Evolutionary conservation across 1,140 invertebrate genomes (phyloP), one percentile per base, ranked within the genome.

Genomic region (Heliothis virescens): DNA sequence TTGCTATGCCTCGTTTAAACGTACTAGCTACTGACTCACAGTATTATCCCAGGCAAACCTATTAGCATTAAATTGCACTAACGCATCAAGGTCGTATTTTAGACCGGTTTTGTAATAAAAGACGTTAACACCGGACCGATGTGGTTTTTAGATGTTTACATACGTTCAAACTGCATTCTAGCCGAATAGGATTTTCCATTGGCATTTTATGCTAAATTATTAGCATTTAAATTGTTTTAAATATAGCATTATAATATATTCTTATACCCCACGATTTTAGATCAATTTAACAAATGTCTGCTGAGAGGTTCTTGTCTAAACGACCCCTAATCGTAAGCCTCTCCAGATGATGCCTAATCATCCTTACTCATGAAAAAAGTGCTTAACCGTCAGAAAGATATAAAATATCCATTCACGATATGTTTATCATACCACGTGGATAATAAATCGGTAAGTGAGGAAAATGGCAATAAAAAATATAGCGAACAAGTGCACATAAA

Each of bases 51-150:
- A 48, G 12, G 41, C 34, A 41, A 16, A 41, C 16, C n/a, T 11
- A 67, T 67, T 67, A 67, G 63, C 63, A 67, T 67, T 67, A 67
- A 67, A 67, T 67, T 67, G 63, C 63, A 67, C 2, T 65, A 65
- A 65, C 41, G 41, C 63, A 67, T 67, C 63, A 67, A 67, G 63
- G 63, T 16, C 63, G 63, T 48, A 67, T 67, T 48, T 65, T 67
- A 12, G 41, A 67, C 63, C 63, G 63, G 63, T 67, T 67, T 21
- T 50, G 63, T 48, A 48, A 67, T 67, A 67, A 67, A 48, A 67
- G 16, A 48, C 7, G 16, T 9, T 16, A 48, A 67, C 48, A 67
- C 63, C 63, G 41, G 63, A 21, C 41, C 60, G 60, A 16, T 2
- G n/a, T 13, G 41, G 41, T 67, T 67, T 48, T 18, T 48, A 21